phyloP scores from a whole-genome alignment of 2,888 invertebrate species.

The Leptinotarsa haldemani region DNA sequence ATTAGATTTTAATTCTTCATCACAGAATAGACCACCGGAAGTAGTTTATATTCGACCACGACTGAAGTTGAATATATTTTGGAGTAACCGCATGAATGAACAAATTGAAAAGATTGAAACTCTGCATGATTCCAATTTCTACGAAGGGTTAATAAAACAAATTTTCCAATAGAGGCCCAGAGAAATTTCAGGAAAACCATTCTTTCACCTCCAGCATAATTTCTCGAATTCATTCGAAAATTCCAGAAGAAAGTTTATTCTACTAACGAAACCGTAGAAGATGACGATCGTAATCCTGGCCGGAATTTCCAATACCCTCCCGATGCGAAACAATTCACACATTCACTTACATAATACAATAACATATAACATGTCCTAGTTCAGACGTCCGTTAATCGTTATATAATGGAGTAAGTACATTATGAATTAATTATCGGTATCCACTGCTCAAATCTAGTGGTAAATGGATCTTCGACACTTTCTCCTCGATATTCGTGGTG shows the following conservation, averaged over 20 bases:
- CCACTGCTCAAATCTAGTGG: slow-evolving; percentile 14
- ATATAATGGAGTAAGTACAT: slow-evolving; percentile 19
- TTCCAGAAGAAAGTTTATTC: slow-evolving; percentile 4
- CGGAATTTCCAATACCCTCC: slow-evolving; percentile 8
- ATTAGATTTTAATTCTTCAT: too few species aligned
- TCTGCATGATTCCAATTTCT: too few species aligned
- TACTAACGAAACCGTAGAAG: slow-evolving; percentile 1
- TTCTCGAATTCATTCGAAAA: not conserved
- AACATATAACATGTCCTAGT: slow-evolving; percentile 25
- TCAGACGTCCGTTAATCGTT: slow-evolving; percentile 18
- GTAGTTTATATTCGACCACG: too few species aligned
- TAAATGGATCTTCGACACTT: slow-evolving; percentile 19
- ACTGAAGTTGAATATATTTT: too few species aligned
- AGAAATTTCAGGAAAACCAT: too few species aligned
- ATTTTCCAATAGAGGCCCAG: too few species aligned
- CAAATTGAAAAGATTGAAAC: too few species aligned
- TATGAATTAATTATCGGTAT: slow-evolving; percentile 19
- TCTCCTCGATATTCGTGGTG: not conserved
- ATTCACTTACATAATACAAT: slow-evolving; percentile 9
- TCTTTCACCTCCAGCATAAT: not conserved
- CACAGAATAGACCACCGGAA: too few species aligned
- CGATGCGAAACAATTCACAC: slow-evolving; percentile 4
- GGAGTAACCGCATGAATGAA: too few species aligned
- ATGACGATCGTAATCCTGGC: not conserved
- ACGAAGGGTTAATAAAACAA: too few species aligned